phyloP scores from a whole-genome alignment of 2,797 vertebrate species.

The Galagoides demidoff region DNA sequence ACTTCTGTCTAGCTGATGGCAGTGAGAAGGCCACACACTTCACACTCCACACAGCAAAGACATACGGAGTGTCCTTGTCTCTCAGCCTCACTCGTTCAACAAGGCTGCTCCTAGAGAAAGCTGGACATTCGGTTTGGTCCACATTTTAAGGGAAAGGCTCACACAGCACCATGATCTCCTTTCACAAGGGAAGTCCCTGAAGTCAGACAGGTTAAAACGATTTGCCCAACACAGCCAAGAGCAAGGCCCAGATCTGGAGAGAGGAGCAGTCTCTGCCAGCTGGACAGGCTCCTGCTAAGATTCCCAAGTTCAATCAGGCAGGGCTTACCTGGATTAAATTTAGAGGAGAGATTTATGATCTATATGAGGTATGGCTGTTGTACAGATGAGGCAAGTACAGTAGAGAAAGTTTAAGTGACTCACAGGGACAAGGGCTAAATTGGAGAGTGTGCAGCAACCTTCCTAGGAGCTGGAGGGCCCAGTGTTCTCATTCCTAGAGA shows the following conservation, averaged over 20 bases:
- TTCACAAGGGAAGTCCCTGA: neutral
- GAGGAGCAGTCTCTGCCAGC: neutral
- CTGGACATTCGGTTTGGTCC: neutral
- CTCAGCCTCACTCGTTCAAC: neutral
- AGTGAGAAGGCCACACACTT: neutral
- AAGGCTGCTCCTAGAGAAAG: neutral
- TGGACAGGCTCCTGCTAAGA: neutral
- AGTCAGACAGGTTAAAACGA: neutral
- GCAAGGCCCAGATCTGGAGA: neutral
- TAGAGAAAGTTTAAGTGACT: neutral
- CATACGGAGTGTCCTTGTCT: accelerated
- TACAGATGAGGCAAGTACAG: neutral
- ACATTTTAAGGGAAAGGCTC: neutral
- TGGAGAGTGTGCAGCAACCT: neutral
- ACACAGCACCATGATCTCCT: neutral
- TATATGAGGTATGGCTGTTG: neutral
- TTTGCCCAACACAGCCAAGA: accelerated
- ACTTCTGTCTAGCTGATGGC: neutral
- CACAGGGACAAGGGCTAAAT: neutral
- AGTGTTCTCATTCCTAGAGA: neutral
- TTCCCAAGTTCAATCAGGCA: too few species aligned
- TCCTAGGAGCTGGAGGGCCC: neutral
- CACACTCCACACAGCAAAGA: neutral
- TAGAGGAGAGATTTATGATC: neutral
- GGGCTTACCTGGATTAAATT: accelerated